Conservation (phyloP, 2,113 vertebrate genomes). For the Poecile atricapillus region DNA sequence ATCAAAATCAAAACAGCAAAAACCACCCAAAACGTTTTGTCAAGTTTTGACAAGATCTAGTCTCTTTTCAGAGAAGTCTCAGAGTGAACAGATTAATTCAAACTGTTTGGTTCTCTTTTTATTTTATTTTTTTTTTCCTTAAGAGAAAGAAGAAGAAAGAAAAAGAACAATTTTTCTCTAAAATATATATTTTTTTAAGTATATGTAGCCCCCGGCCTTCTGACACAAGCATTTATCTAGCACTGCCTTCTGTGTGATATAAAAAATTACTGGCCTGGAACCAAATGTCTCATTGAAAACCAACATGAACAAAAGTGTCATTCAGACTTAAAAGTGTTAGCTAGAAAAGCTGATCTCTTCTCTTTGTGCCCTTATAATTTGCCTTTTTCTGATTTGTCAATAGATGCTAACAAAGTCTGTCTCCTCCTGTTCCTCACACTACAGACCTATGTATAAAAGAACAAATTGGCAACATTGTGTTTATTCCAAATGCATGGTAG, state of each 20-base stretch:
- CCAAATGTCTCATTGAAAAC: neutral
- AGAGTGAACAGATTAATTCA: neutral
- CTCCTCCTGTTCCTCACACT: neutral
- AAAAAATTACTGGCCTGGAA: neutral
- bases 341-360: neutral
- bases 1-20: fast-evolving
- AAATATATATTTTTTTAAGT: neutral
- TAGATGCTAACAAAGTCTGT: neutral
- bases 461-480: neutral
- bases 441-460: neutral
- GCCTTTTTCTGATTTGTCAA: neutral
- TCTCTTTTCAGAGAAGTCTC: neutral
- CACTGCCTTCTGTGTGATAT: neutral
- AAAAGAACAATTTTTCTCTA: neutral
- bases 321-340: neutral
- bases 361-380: neutral
- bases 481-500: neutral
- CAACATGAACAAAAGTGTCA: neutral
- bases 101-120: neutral
- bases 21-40: neutral
- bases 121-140: neutral
- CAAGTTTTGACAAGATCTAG: neutral
- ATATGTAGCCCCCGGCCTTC: neutral
- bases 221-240: neutral
- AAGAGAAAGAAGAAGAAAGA: neutral